phyloP scores from a whole-genome alignment of 2,113 vertebrate species.

The Osmerus mordax region DNA sequence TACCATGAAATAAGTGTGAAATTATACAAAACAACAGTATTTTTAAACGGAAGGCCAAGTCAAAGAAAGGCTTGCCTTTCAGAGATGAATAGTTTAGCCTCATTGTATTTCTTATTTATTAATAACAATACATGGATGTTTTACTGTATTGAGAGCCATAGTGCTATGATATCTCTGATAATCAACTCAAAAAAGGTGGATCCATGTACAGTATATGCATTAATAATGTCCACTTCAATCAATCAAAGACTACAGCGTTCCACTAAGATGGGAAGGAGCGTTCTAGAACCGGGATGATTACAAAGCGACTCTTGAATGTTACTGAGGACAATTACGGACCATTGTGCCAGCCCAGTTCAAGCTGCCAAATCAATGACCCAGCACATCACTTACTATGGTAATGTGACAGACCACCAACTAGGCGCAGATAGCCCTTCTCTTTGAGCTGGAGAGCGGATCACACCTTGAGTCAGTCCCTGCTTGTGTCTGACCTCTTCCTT shows the following conservation, averaged over 20 bases:
- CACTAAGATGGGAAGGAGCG: too few species aligned
- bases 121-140: too few species aligned
- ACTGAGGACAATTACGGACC: too few species aligned
- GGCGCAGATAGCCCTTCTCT: conserved; percentile 32
- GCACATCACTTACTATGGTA: conserved; percentile 47
- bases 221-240: too few species aligned
- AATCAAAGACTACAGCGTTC: too few species aligned
- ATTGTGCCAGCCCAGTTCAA: background rate
- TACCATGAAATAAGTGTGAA: conserved; percentile 30
- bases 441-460: conserved; percentile 39
- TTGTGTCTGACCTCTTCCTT: conserved; percentile 68
- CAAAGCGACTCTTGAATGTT: too few species aligned
- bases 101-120: too few species aligned
- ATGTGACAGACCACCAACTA: conserved; percentile 37
- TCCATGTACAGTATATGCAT: too few species aligned
- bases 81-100: background rate
- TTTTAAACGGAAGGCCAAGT: background rate
- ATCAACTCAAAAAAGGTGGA: too few species aligned
- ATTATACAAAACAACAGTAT: conserved; percentile 21
- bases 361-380: conserved; percentile 35
- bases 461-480: conserved; percentile 45
- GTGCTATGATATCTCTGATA: too few species aligned
- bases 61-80: background rate
- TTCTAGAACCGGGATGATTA: too few species aligned
- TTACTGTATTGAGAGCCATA: too few species aligned